These are phyloP conservation scores for Mycogona germanica DNA, from an alignment of 2,888 invertebrate species.

Conservation along the genomic window DNA sequence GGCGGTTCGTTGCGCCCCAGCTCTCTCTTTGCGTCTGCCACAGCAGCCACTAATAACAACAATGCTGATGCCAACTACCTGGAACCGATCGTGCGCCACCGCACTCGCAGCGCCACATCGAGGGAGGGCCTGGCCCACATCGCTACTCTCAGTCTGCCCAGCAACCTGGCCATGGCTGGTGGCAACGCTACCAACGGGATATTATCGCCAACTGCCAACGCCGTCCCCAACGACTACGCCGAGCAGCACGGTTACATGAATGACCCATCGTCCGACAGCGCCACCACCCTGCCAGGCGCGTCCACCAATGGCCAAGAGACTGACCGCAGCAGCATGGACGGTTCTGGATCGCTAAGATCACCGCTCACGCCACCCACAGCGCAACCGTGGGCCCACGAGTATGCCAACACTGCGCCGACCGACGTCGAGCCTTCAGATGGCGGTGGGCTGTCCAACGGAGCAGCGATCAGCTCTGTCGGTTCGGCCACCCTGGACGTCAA, in stretches of 20 bases:
- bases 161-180: slow-evolving; percentile 12
- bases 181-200: slow-evolving; percentile 1
- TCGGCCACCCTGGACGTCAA: background rate
- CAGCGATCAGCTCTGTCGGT: background rate
- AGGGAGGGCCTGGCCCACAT: slow-evolving; percentile 4
- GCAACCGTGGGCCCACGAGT: slow-evolving; percentile 17
- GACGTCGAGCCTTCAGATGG: background rate
- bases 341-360: slow-evolving; percentile 5
- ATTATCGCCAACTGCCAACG: background rate
- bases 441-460: no score
- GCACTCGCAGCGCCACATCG: slow-evolving; percentile 5
- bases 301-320: slow-evolving; percentile 8
- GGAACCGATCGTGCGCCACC: slow-evolving; percentile 13
- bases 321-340: slow-evolving; percentile 4
- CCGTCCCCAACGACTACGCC: background rate
- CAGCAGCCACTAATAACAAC: no score
- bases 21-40: slow-evolving; percentile 15
- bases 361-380: slow-evolving; percentile 12
- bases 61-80: slow-evolving; percentile 17
- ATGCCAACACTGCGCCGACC: slow-evolving; percentile 17
- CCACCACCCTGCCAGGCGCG: background rate
- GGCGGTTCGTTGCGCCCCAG: slow-evolving; percentile 2
- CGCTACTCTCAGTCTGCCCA: slow-evolving; percentile 16
- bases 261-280: slow-evolving; percentile 2
- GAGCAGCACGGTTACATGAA: slow-evolving; percentile 19